Base-by-base conservation (phyloP, 2,113 vertebrate genomes). In the Microtus pennsylvanicus region DNA sequence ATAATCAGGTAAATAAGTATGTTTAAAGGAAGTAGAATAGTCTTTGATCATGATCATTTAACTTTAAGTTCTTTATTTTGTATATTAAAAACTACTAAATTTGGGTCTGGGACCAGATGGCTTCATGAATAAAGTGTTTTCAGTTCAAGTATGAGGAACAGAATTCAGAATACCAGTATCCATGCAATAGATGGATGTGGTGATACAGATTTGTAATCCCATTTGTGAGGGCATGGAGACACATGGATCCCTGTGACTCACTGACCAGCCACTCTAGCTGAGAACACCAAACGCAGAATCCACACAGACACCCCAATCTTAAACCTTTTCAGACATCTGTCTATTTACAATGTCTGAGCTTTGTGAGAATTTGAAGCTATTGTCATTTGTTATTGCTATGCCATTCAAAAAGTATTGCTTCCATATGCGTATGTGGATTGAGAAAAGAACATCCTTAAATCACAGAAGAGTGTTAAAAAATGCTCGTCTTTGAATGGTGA, bases 61-160 rank as follows among this genome's bases (percentile, higher is more conserved):
- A 75, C 4, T 90, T 70, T 90, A 13, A 88, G 33, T 93, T 95
- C 2, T 74, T 55, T 96, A 85, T 63, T 78, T 92, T 92, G 70
- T 87, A 87, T 7, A 5, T 58, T 88, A 55, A 61, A 81, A 94
- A 72, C n/a, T 72, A 91, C 67, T 52, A 77, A 93, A 42, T 0
- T 4, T 78, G 26, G 78, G 19, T 5, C 2, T 35, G 16, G 33
- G 10, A 52, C 17, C 50, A 87, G 33, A n/a, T 70, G 30, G 3
- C 30, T n/a, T 12, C 5, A 19, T 35, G 30, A 47, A 13, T 69
- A 70, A 70, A 87, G 30, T 87, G 30, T 35, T 86, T 50, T n/a
- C 63, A 2, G 1, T 47, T 35, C 28, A 35, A 67, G 0, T 28
- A 3, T 69, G 0, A 24, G 1, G 45, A n/a, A 11, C 45, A 19